Evolutionary conservation across 2,888 invertebrate genomes (phyloP).

Genomic region (Apantesis nais): DNA sequence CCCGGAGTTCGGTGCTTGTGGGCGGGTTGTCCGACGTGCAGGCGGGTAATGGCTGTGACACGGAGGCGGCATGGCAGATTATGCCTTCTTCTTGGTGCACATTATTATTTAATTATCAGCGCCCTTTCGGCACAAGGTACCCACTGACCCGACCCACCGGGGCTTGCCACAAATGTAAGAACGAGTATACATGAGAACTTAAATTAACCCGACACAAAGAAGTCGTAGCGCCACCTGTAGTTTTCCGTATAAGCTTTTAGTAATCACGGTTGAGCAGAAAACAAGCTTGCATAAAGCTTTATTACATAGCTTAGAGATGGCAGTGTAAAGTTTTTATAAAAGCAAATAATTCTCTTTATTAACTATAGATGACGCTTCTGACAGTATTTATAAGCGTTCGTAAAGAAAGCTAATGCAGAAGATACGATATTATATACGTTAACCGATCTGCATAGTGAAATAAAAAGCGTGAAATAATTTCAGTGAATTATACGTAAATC

Average conservation of each 20-base stretch:
- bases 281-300: not conserved
- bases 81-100: too few species aligned
- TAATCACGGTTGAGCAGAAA: too few species aligned
- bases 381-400: not conserved
- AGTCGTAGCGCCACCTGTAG: not conserved
- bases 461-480: not conserved
- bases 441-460: not conserved
- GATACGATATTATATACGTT: not conserved
- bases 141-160: too few species aligned
- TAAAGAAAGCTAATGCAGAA: not conserved
- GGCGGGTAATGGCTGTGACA: too few species aligned
- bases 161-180: too few species aligned
- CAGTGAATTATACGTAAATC: not conserved
- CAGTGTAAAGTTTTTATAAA: not conserved
- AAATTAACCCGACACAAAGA: not conserved
- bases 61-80: too few species aligned
- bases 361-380: not conserved
- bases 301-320: not conserved
- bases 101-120: too few species aligned
- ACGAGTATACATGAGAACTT: too few species aligned
- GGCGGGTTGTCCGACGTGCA: too few species aligned
- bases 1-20: too few species aligned
- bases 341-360: not conserved
- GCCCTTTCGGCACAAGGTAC: too few species aligned
- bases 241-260: not conserved